Evolutionary conservation across 2,888 invertebrate genomes (phyloP).

Genomic region (Coelinius sp.): DNA sequence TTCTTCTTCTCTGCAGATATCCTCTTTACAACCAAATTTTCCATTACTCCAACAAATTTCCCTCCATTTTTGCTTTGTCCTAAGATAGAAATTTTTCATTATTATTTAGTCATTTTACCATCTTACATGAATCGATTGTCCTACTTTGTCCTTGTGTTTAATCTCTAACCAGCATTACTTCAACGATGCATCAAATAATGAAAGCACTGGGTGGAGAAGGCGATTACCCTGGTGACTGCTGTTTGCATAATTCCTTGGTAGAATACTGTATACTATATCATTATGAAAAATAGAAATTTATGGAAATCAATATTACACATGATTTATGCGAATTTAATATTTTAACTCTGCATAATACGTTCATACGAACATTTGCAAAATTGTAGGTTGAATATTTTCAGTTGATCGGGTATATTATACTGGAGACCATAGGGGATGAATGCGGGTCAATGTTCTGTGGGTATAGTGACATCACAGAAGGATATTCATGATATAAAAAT

Average conservation of each 20-base stretch:
- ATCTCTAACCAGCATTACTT: slow-evolving; percentile 6
- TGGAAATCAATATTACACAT: too few relatives aligned
- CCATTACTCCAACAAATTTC: too few relatives aligned
- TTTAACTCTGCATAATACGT: neutral
- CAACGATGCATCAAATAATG: slow-evolving; percentile 36
- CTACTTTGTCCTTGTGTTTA: slow-evolving; percentile 4
- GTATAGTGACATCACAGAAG: neutral
- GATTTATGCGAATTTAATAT: neutral
- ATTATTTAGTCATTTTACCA: neutral
- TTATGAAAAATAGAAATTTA: slow-evolving; percentile 1
- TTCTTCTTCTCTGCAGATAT: too few relatives aligned
- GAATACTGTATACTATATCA: neutral
- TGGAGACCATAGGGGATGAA: slow-evolving; percentile 50
- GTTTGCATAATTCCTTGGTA: slow-evolving; percentile 30
- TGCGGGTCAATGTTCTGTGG: slow-evolving; percentile 30
- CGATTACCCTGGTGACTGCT: slow-evolving; percentile 31
- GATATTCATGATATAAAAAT: neutral
- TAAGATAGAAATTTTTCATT: neutral
- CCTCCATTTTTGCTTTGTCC: neutral
- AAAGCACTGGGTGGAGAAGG: slow-evolving; percentile 29
- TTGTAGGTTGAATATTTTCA: slow-evolving; percentile 42
- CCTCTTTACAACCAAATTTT: too few relatives aligned
- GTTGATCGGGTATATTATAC: slow-evolving; percentile 57
- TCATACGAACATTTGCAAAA: neutral
- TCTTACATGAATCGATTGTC: neutral